Evolutionary conservation across 1,140 invertebrate genomes (phyloP).

Genomic region (Mactra quadrangularis): DNA sequence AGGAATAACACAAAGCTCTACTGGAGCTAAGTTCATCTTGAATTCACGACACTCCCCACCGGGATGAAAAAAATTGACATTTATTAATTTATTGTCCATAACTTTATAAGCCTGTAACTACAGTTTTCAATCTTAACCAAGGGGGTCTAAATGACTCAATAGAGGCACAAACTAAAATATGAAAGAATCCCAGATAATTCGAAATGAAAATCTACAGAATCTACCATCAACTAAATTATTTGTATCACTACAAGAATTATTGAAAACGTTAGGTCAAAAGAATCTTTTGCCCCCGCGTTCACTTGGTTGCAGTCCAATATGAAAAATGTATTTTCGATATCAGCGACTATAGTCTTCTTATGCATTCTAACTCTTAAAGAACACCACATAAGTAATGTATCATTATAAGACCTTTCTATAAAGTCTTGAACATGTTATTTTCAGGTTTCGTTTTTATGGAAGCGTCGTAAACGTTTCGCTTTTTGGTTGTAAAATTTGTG

Average conservation of each 20-base stretch:
- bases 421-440: slow-evolving; percentile 35
- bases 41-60: too few relatives aligned
- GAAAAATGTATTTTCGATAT: slow-evolving; percentile 20
- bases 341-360: background rate
- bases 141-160: slow-evolving; percentile 20
- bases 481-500: background rate
- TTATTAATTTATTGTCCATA: too few relatives aligned
- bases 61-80: too few relatives aligned
- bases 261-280: slow-evolving; percentile 15
- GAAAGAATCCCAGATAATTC: slow-evolving; percentile 31
- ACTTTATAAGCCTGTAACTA: too few relatives aligned
- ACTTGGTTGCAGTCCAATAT: background rate
- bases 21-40: too few relatives aligned
- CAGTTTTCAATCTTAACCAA: slow-evolving; percentile 4
- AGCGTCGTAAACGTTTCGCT: slow-evolving; percentile 31
- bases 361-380: slow-evolving; percentile 12
- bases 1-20: too few relatives aligned
- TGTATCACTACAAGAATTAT: too few relatives aligned
- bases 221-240: slow-evolving; percentile 13
- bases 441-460: slow-evolving; percentile 14
- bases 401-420: slow-evolving; percentile 12
- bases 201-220: slow-evolving; percentile 25
- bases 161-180: slow-evolving; percentile 15
- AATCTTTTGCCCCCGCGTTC: slow-evolving; percentile 22
- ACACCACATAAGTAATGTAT: slow-evolving; percentile 41